Evolutionary conservation across 2,888 invertebrate species (phyloP), one percentile per base, ranked within the genome.

Genomic region (Thecocarcelia acutangulata): DNA sequence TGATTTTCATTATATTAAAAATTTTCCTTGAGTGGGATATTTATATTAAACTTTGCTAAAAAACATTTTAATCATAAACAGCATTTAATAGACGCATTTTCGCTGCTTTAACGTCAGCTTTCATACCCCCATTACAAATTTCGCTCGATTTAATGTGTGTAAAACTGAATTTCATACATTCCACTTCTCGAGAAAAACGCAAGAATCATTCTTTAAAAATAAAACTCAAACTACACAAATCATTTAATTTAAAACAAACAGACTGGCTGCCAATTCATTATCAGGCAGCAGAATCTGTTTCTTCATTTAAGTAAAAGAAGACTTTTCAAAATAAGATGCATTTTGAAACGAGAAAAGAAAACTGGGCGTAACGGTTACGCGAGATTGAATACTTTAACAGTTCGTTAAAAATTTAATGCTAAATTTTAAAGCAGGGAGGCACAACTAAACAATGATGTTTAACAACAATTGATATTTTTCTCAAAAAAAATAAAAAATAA

Each of bases 351-450:
- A 3, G 44, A 8, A 15, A 61, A 63, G 56, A 75, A 66, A 68
- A 79, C 42, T 72, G 75, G 50, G 70, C 81, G 84, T 84, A 83
- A 83, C 83, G 82, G 84, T 82, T 84, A 64, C 80, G 80, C 80
- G 28, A 80, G 69, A 84, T 84, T 83, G 84, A 80, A 69, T 40
- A 79, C 76, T 83, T 84, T 76, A 83, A 84, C 84, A 84, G 84
- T 84, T 84, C 84, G 83, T 84, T 84, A 79, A 82, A 64, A 79
- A 83, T 83, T 83, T 83, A 84, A 84, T 80, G 84, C 80, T 76
- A 81, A 78, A 83, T 83, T 76, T 77, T 77, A 3, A 69, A 56
- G 2, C 19, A 54, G 24, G 44, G 46, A 42, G 15, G 6, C 19
- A 37, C 42, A 12, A 52, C 33, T 0, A 19, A 13, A 12, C 11